Evolutionary conservation across 2,113 vertebrate species (phyloP).

Genomic region (Ceyx melanurus): DNA sequence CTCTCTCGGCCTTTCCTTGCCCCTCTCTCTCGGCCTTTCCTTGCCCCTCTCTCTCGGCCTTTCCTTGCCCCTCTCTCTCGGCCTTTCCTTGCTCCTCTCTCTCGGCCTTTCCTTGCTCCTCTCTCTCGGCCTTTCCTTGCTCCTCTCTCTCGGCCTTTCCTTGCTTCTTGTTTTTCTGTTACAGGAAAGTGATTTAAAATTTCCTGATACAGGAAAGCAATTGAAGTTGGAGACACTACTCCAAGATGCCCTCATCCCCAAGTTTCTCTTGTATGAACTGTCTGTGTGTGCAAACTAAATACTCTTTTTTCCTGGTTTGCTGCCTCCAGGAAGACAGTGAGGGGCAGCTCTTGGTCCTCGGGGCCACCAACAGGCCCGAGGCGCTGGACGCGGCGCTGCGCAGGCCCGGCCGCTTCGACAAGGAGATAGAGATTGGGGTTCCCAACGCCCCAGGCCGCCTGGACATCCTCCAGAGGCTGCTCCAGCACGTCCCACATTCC

Average conservation of each 20-base stretch:
- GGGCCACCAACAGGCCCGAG: slow-evolving; percentile 93
- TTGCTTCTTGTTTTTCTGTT: neutral
- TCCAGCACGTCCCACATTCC: slow-evolving; percentile 77
- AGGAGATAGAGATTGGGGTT: slow-evolving; percentile 93
- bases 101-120: too few species aligned
- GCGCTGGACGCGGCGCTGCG: slow-evolving; percentile 90
- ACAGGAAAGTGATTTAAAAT: neutral
- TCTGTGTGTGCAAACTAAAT: neutral
- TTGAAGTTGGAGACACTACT: neutral
- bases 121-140: too few species aligned
- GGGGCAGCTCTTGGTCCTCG: slow-evolving; percentile 91
- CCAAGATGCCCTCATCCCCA: too few species aligned
- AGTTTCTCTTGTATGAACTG: neutral
- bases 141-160: neutral
- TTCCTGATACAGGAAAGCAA: neutral
- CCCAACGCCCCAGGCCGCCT: slow-evolving; percentile 83
- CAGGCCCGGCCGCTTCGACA: slow-evolving; percentile 92
- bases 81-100: too few species aligned
- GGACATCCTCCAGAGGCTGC: slow-evolving; percentile 88
- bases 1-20: too few species aligned
- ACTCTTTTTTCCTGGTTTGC: neutral
- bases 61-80: neutral
- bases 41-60: neutral
- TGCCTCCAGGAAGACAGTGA: slow-evolving; percentile 83
- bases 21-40: too few species aligned